Evolutionary conservation across 2,888 invertebrate species (phyloP).

Genomic region (Agriopis aurantiaria): DNA sequence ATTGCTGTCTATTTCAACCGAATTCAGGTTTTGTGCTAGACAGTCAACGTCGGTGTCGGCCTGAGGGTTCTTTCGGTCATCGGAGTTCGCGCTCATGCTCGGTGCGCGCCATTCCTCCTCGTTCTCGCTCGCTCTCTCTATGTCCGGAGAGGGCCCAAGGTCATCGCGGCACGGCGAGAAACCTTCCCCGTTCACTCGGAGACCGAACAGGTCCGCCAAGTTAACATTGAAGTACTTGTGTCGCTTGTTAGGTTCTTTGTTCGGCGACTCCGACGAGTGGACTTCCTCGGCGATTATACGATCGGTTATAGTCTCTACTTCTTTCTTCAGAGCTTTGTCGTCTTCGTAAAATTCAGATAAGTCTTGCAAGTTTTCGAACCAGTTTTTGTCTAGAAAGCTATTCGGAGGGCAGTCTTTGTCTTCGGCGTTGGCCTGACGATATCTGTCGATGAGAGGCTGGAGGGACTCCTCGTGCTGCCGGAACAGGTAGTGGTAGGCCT

Average conservation of each 20-base stretch:
- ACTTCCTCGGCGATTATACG: constrained; percentile 68
- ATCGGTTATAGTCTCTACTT: constrained; percentile 75
- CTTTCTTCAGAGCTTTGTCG: constrained; percentile 70
- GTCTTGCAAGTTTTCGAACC: constrained; percentile 76
- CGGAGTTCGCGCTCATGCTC: constrained; percentile 78
- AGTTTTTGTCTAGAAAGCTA: constrained; percentile 68
- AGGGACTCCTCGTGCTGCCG: constrained; percentile 81
- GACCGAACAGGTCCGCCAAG: constrained; percentile 73
- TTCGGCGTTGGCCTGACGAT: constrained; percentile 63
- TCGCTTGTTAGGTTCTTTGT: constrained; percentile 48
- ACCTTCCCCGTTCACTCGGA: constrained; percentile 73
- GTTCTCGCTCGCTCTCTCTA: constrained; percentile 69
- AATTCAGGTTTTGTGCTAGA: constrained; percentile 69
- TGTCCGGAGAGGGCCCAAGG: constrained; percentile 63
- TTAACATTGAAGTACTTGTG: constrained; percentile 79
- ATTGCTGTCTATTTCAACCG: constrained; percentile 74
- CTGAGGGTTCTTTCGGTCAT: constrained; percentile 63
- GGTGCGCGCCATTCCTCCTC: constrained; percentile 81
- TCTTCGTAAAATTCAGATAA: constrained; percentile 84
- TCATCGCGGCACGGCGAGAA: constrained; percentile 69
- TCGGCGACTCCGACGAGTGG: constrained; percentile 50
- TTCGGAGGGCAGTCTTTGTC: constrained; percentile 56
- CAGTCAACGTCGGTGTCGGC: constrained; percentile 66
- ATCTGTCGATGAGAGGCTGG: constrained; percentile 74
- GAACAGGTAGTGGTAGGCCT: constrained; percentile 78